phyloP scores from a whole-genome alignment of 2,888 invertebrate species.

The Ypsolopha sequella region DNA sequence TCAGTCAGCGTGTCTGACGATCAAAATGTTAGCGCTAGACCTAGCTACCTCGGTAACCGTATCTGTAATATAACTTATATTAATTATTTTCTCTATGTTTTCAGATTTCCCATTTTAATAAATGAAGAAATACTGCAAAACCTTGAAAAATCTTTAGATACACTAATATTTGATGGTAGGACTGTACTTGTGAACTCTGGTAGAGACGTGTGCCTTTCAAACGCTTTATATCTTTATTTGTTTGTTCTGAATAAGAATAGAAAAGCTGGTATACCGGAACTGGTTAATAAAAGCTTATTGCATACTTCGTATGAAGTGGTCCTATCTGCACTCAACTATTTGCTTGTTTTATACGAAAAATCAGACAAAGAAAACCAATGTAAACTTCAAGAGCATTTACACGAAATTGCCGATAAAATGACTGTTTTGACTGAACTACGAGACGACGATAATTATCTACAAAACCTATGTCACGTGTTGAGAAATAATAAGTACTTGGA shows the following conservation, averaged over 20 bases:
- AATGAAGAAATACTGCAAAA: constrained; percentile 13
- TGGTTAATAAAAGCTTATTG: constrained; percentile 18
- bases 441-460: constrained; percentile 17
- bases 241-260: constrained; percentile 16
- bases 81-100: constrained; percentile 12
- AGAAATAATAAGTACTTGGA: constrained; percentile 29
- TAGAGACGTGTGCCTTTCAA: constrained; percentile 30
- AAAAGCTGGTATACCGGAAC: constrained; percentile 8
- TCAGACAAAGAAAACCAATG: constrained; percentile 18
- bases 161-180: constrained; percentile 20
- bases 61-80: neutral
- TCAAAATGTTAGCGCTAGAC: too few species aligned
- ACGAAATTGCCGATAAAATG: constrained; percentile 12
- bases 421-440: constrained; percentile 15
- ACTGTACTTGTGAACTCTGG: constrained; percentile 20
- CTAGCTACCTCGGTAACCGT: too few species aligned
- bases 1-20: too few species aligned
- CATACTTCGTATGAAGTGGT: constrained; percentile 30
- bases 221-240: constrained; percentile 21
- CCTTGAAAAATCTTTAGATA: constrained; percentile 18
- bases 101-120: constrained; percentile 29
- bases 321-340: constrained; percentile 23
- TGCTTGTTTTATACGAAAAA: constrained; percentile 22
- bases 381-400: constrained; percentile 27
- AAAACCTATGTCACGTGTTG: constrained; percentile 23